Percentiles rank a stretch among this genome's conserved stretches.
Conservation (phyloP, 2,113 vertebrate species). For the Semnornis frantzii region DNA sequence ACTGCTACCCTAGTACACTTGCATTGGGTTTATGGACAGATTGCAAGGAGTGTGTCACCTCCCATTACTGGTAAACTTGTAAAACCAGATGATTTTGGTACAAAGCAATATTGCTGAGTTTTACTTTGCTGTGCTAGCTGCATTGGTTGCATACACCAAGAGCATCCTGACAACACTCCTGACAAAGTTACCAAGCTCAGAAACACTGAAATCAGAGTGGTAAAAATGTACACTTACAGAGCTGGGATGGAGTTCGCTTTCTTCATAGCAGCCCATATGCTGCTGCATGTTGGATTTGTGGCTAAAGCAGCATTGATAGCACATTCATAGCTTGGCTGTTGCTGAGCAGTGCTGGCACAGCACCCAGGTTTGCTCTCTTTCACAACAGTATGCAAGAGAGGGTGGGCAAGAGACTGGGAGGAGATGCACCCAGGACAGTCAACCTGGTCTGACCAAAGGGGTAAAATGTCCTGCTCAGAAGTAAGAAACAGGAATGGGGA, state of each 20-base stretch:
- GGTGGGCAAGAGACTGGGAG: neutral
- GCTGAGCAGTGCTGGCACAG: neutral
- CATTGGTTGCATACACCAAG: neutral
- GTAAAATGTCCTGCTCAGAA: fast-evolving
- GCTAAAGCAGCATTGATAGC: too few relatives aligned
- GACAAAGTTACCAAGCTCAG: neutral
- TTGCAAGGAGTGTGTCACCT: neutral
- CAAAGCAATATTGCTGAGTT: neutral
- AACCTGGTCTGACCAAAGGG: neutral
- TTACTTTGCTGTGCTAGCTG: neutral
- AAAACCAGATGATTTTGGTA: neutral
- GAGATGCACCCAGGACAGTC: neutral
- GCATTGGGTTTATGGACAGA: neutral
- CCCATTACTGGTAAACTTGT: neutral
- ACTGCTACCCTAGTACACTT: neutral
- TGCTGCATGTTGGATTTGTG: neutral
- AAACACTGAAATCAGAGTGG: neutral
- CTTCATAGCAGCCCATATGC: neutral
- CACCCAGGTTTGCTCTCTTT: neutral
- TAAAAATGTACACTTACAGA: neutral
- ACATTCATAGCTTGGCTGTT: fast-evolving
- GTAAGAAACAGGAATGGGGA: neutral
- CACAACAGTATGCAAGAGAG: neutral
- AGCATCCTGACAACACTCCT: neutral
- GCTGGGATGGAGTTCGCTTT: neutral